These are phyloP conservation scores for Diarsia brunnea DNA, from an alignment of 2,888 invertebrate genomes.

Conservation along the genomic window DNA sequence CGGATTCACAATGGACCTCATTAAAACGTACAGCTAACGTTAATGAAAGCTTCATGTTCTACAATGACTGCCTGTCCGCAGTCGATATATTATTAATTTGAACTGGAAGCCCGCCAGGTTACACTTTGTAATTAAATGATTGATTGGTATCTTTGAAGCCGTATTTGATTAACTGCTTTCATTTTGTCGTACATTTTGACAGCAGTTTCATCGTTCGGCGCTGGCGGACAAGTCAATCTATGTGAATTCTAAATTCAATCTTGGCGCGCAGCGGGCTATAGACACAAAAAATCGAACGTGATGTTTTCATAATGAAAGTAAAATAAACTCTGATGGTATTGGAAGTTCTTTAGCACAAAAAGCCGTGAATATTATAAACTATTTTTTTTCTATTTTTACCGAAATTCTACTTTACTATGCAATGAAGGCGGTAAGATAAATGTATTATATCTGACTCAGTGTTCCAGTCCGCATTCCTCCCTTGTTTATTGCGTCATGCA, in stretches of 20 bases:
- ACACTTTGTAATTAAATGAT: slow-evolving; percentile 60
- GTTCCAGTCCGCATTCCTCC: slow-evolving; percentile 27
- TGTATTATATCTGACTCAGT: slow-evolving; percentile 17
- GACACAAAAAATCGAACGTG: slow-evolving; percentile 25
- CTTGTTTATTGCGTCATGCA: slow-evolving; percentile 34
- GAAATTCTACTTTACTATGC: neutral
- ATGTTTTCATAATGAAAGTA: slow-evolving; percentile 13
- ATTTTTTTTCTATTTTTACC: neutral
- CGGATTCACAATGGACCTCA: slow-evolving; percentile 53
- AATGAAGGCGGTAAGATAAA: slow-evolving; percentile 22
- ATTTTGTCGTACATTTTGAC: slow-evolving; percentile 42
- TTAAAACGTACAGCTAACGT: slow-evolving; percentile 61
- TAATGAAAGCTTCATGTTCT: slow-evolving; percentile 64
- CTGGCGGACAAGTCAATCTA: slow-evolving; percentile 35
- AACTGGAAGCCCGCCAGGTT: slow-evolving; percentile 62
- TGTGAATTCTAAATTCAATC: slow-evolving; percentile 43
- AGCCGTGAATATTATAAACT: neutral
- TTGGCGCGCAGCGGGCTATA: slow-evolving; percentile 32
- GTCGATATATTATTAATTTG: slow-evolving; percentile 61
- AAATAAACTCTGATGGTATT: neutral
- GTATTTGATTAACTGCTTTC: slow-evolving; percentile 48
- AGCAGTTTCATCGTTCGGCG: slow-evolving; percentile 24
- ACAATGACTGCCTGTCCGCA: slow-evolving; percentile 58
- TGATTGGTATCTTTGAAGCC: slow-evolving; percentile 57
- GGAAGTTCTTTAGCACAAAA: neutral